These are phyloP conservation scores for Resseliella maxima DNA, from an alignment of 2,888 invertebrate genomes.

Conservation along the genomic window DNA sequence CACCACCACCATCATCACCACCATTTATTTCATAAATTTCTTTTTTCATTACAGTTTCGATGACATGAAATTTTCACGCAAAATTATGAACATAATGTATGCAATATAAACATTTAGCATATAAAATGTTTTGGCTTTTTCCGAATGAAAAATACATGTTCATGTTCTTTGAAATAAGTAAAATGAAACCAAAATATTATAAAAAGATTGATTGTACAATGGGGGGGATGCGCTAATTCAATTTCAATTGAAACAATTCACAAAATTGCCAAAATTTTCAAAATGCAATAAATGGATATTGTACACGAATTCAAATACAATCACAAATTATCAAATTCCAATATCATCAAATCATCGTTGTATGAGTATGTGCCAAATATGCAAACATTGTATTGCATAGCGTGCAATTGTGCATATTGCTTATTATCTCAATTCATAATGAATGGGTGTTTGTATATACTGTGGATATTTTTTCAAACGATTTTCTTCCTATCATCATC, in stretches of 20 bases:
- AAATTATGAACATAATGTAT: background rate
- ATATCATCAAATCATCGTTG: background rate
- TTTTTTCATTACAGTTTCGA: background rate
- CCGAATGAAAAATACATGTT: background rate
- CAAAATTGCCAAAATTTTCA: background rate
- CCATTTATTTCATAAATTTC: too few relatives aligned
- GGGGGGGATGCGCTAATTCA: background rate
- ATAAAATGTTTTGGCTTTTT: background rate
- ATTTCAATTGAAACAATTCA: background rate
- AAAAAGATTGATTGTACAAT: background rate
- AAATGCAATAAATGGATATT: background rate
- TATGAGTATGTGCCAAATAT: background rate
- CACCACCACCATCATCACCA: too few relatives aligned
- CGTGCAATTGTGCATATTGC: background rate
- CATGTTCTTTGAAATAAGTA: background rate
- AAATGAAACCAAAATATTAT: background rate
- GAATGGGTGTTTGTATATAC: background rate
- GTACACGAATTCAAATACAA: background rate
- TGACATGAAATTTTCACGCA: background rate
- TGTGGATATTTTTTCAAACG: background rate
- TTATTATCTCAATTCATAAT: conserved; percentile 32
- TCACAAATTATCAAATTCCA: background rate
- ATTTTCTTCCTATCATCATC: too few relatives aligned
- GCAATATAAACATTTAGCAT: background rate
- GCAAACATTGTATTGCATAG: background rate